Percentiles rank a stretch among this genome's conserved stretches.
These are phyloP conservation scores for Schizothorax lantsangensis DNA, from an alignment of 2,797 vertebrate genomes.

Conservation along the genomic window DNA sequence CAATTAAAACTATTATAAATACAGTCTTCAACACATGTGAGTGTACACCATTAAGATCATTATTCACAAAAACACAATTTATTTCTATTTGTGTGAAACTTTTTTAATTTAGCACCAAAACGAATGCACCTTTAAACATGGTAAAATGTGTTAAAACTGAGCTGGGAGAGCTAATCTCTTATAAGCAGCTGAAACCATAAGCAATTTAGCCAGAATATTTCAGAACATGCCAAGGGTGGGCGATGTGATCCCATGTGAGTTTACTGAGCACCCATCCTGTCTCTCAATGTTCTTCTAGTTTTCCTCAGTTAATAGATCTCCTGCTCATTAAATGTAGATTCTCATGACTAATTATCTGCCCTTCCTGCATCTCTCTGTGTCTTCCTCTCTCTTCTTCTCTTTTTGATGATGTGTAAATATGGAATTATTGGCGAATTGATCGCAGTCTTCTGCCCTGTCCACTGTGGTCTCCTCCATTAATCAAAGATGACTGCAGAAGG, in stretches of 20 bases:
- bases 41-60: neutral
- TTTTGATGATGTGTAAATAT: constrained; percentile 78
- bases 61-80: neutral
- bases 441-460: constrained; percentile 68
- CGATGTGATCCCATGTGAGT: neutral
- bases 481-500: constrained; percentile 75
- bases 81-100: neutral
- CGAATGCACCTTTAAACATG: neutral
- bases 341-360: constrained; percentile 32
- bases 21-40: neutral
- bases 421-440: constrained; percentile 77
- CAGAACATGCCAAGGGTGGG: neutral
- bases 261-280: neutral
- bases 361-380: neutral
- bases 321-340: constrained; percentile 46
- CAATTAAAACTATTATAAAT: neutral
- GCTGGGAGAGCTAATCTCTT: neutral
- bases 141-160: neutral
- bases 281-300: neutral
- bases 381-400: constrained; percentile 30
- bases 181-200: neutral
- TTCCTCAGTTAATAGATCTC: constrained; percentile 15
- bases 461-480: constrained; percentile 76
- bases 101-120: neutral
- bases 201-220: neutral